Percentiles rank a stretch among this genome's conserved stretches.
These are phyloP conservation scores for Xenotilapia longispinis DNA, from an alignment of 2,113 vertebrate genomes.

Conservation along the genomic window DNA sequence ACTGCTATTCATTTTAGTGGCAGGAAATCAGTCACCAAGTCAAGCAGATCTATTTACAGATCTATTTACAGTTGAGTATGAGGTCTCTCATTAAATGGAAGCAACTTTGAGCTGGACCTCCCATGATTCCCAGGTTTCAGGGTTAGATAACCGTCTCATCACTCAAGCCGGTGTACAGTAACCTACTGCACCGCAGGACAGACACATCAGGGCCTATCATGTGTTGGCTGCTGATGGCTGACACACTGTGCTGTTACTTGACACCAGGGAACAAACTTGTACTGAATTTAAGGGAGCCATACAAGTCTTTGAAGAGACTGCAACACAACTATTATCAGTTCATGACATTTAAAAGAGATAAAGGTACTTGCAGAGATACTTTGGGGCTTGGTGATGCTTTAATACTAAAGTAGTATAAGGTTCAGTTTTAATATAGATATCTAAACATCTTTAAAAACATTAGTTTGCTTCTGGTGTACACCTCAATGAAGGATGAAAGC, in stretches of 20 bases:
- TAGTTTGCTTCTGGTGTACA: background rate
- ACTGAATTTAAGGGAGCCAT: background rate
- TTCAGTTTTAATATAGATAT: background rate
- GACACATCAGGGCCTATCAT: slow-evolving; percentile 14
- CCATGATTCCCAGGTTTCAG: slow-evolving; percentile 40
- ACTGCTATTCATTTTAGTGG: background rate
- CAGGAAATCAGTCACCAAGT: background rate
- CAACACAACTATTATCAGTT: background rate
- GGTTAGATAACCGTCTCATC: background rate
- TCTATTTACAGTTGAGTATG: slow-evolving; percentile 4
- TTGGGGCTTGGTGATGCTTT: background rate
- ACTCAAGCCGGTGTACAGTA: slow-evolving; percentile 27
- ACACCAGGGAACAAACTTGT: slow-evolving; percentile 10
- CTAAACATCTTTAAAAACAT: background rate
- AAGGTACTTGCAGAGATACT: background rate
- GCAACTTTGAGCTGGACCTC: background rate
- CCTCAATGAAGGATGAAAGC: background rate
- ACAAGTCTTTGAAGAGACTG: background rate
- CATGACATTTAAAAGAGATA: background rate
- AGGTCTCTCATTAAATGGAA: slow-evolving; percentile 50
- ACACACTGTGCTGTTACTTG: slow-evolving; percentile 2
- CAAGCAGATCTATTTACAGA: background rate
- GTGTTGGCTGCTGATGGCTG: slow-evolving; percentile 3
- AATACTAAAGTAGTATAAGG: background rate
- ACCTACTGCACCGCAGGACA: slow-evolving; percentile 16